Evolutionary conservation across 2,888 invertebrate genomes (phyloP), one percentile per base, ranked within the genome.

Genomic region (Choristoneura rosaceana): DNA sequence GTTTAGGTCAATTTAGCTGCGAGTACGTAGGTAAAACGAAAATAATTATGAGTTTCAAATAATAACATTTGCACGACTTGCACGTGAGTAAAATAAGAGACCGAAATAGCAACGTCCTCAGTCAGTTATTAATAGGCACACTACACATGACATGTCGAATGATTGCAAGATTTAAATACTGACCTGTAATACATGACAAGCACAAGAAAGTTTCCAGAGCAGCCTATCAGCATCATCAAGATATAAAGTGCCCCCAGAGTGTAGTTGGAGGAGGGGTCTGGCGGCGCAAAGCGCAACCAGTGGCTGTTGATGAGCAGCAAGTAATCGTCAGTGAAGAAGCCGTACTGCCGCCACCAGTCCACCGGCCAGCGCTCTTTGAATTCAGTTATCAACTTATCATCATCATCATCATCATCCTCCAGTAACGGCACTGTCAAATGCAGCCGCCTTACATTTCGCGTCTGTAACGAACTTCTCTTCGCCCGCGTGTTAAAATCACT

Each of bases 161-260:
- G 5, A 7, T 41, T n/a, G 15, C 12, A 38, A 74, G 10, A 10
- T 70, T 59, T 34, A n/a, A 71, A 65, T 71, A 91, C 95, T 95
- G 84, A 97, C 97, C 96, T 96, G 78, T 94, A 85, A 84, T 96
- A 97, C 95, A 97, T 95, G 76, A 95, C 94, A 74, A 97, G 95
- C 62, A 97, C 97, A 50, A 96, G 90, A 8, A 94, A 91, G 84
- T 97, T 97, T 69, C 97, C 97, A 55, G 94, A 90, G 70, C 95
- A 92, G 9, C 97, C 97, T 45, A 95, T 85, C 2, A 94, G 81
- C 86, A 96, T 95, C 82, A 97, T 93, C 45, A 96, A 79, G 34
- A 95, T 83, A 84, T 97, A 97, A 41, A 96, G 80, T 14, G 89
- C 88, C 10, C 95, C 97, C 75, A 97, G 88, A 0, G 92, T 85